Conservation (phyloP, 2,797 vertebrate species). For the Carcharodon carcharias region DNA sequence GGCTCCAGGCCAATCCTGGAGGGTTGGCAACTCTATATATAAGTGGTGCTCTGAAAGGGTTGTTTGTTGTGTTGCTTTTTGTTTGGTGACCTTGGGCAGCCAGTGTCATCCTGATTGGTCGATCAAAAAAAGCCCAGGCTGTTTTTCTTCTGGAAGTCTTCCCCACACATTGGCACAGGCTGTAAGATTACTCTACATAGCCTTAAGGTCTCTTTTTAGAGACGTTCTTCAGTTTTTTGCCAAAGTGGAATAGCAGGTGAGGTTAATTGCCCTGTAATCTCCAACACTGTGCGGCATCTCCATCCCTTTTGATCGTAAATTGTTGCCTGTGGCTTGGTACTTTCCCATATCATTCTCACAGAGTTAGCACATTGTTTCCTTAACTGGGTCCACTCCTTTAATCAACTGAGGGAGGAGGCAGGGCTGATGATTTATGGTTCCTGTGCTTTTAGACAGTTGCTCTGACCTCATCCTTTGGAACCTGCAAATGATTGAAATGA, state of each 20-base stretch:
- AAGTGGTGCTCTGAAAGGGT: neutral
- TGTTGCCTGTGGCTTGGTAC: neutral
- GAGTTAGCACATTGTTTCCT: neutral
- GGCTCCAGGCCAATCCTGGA: no score
- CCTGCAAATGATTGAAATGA: neutral
- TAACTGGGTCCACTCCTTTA: neutral
- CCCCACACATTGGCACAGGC: neutral
- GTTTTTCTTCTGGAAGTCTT: neutral
- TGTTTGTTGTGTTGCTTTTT: neutral
- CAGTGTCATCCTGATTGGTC: neutral
- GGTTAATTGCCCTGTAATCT: slow-evolving; percentile 18
- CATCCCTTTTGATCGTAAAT: neutral
- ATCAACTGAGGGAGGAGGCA: neutral
- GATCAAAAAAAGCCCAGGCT: neutral
- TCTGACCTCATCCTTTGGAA: neutral
- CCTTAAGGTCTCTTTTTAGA: neutral
- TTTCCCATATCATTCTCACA: neutral
- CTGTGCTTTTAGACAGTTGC: neutral
- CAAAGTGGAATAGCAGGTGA: neutral
- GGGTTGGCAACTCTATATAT: no score
- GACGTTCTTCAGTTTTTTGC: neutral
- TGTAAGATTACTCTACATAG: neutral
- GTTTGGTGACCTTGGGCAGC: neutral
- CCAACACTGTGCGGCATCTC: neutral
- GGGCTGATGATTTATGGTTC: neutral